phyloP scores from a whole-genome alignment of 2,797 vertebrate species.

The Molossus alvarezi region DNA sequence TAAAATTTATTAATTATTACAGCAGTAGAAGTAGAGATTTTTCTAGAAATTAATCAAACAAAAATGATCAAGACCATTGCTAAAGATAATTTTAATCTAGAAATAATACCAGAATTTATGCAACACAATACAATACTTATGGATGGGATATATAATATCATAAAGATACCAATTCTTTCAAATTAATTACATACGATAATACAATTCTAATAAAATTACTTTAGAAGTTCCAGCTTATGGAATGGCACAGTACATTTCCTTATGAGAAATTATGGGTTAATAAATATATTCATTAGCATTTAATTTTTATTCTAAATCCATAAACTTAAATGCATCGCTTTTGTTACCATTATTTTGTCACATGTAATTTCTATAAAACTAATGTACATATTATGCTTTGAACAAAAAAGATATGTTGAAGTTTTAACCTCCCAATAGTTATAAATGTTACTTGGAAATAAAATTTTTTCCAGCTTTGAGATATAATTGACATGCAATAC shows the following conservation, averaged over 20 bases:
- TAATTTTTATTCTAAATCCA: not conserved
- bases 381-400: not conserved
- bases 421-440: too few relatives aligned
- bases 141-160: not conserved
- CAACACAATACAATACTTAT: not conserved
- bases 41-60: slow-evolving; percentile 11
- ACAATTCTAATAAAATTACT: not conserved
- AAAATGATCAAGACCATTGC: not conserved
- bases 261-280: slow-evolving; percentile 11
- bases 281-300: slow-evolving; percentile 15
- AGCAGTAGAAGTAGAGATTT: not conserved
- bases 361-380: not conserved
- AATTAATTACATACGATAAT: not conserved
- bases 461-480: too few relatives aligned
- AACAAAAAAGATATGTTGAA: not conserved
- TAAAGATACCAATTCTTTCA: not conserved
- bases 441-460: too few relatives aligned
- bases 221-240: not conserved
- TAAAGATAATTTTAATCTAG: not conserved
- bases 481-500: too few relatives aligned
- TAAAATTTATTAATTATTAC: not conserved
- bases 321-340: not conserved
- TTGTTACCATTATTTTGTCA: not conserved
- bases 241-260: not conserved
- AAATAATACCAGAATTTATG: not conserved